A percentile compares a stretch with the other conserved stretches of the same genome.
Conservation (phyloP, 2,888 invertebrate genomes). For the Plebejus argus region DNA sequence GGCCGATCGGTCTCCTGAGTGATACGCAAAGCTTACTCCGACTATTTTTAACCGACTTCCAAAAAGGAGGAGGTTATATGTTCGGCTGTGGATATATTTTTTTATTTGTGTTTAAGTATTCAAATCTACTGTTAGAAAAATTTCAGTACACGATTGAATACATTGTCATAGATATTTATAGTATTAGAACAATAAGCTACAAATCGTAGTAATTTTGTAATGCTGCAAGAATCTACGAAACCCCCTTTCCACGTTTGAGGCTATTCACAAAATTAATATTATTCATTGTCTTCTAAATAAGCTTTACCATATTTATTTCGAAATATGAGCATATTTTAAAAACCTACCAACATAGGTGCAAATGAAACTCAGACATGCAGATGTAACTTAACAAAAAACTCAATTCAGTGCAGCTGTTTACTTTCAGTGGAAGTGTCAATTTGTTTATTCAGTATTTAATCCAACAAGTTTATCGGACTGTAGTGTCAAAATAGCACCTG, state of each 20-base stretch:
- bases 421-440: constrained; percentile 26
- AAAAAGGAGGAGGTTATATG: no score
- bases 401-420: constrained; percentile 24
- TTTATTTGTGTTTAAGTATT: no score
- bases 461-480: constrained; percentile 37
- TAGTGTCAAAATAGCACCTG: constrained; percentile 47
- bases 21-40: neutral
- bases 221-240: no score
- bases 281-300: no score
- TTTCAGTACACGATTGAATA: no score
- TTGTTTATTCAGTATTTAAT: constrained; percentile 36
- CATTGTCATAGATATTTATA: no score
- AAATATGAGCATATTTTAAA: neutral
- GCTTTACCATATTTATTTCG: neutral
- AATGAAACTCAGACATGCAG: neutral
- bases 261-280: no score
- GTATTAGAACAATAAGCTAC: no score
- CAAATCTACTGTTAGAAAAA: neutral
- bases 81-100: no score
- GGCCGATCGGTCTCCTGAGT: constrained; percentile 46
- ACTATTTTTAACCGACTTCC: no score
- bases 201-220: no score
- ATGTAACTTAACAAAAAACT: constrained; percentile 11
- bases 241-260: no score
- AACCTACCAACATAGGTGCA: neutral